Base-by-base conservation (phyloP, 2,113 vertebrate species). In the Rhea americana region DNA sequence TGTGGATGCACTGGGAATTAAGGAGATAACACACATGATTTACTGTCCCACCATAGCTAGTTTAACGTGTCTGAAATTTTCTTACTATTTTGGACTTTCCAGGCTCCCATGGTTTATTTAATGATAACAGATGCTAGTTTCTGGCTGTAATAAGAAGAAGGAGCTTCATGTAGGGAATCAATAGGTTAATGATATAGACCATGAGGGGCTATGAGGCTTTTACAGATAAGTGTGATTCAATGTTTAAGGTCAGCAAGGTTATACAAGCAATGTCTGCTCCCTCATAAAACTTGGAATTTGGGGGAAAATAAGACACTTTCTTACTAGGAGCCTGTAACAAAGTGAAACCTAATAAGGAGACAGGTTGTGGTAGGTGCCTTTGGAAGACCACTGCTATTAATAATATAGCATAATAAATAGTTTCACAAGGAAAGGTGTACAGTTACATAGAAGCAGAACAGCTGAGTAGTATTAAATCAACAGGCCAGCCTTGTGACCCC, bases 391-490 rank as follows among this genome's bases (percentile, higher is more conserved):
- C 5, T 82, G 75, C 93, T 96, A 56, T 92, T 94, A 95, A 94
- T 94, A 96, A 92, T 77, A 43, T 39, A 22, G 55, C 51, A 58
- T 73, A 93, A 94, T 51, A 87, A 95, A 93, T 89, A 95, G 84
- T 87, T 93, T 91, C 78, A 47, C 74, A 80, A 35, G 72, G 87
- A 92, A 93, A 92, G 91, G 94, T 74, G 32, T 94, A 95, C 47
- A 35, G 65, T 96, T 96, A 85, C 87, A 91, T 77, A 68, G 84
- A 87, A 91, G 58, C 89, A 85, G 82, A 93, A 87, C 89, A 96
- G 92, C 91, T 96, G 95, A 94, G 84, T 73, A 92, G 74, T 89
- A 89, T 91, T 96, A 90, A 93, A 89, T 96, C 90, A 93, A 93
- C 88, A 81, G 86, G 66, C 26, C 56, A 48, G 48, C 39, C 95